phyloP scores from a whole-genome alignment of 2,113 vertebrate genomes.

The Seriola aureovittata region DNA sequence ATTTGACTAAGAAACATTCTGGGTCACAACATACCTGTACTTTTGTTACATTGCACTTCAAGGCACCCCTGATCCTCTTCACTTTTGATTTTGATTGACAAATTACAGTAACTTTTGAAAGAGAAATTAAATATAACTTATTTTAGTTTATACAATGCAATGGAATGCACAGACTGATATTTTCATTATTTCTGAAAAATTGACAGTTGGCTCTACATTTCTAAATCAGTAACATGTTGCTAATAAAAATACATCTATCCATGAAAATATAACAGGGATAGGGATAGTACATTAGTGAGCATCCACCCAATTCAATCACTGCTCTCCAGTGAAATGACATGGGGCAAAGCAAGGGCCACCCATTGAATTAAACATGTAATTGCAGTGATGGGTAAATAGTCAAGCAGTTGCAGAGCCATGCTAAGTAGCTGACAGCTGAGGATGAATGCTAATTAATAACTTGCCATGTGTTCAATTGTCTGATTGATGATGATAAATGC shows the following conservation, averaged over 20 bases:
- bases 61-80: background rate
- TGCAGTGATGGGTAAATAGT: slow-evolving; percentile 63
- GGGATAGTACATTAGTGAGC: slow-evolving; percentile 6
- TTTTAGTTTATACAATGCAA: background rate
- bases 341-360: slow-evolving; percentile 15
- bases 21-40: background rate
- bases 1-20: background rate
- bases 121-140: background rate
- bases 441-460: slow-evolving; percentile 59
- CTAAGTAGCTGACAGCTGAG: slow-evolving; percentile 50
- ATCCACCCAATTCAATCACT: slow-evolving; percentile 19
- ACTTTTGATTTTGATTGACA: background rate
- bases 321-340: slow-evolving; percentile 42
- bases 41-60: background rate
- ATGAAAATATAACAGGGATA: background rate
- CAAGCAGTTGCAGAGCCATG: slow-evolving; percentile 47
- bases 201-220: background rate
- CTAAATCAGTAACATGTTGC: background rate
- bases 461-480: slow-evolving; percentile 28
- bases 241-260: background rate
- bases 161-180: background rate
- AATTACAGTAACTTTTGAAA: background rate
- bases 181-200: background rate
- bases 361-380: slow-evolving; percentile 72
- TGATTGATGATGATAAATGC: slow-evolving; percentile 46